Conservation (phyloP, 2,797 vertebrate genomes). For the Callimico goeldii region DNA sequence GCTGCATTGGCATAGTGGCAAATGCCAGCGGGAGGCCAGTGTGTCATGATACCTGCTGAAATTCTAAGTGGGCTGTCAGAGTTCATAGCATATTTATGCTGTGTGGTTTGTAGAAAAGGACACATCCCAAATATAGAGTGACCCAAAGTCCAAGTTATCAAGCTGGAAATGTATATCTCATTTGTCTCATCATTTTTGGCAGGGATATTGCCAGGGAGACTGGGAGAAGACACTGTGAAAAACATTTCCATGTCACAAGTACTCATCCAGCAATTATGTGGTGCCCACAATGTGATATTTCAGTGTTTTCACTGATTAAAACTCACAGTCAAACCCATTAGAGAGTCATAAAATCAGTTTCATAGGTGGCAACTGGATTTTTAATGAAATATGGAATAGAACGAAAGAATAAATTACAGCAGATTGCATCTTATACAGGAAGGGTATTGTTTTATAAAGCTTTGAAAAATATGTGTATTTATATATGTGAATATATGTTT, state of each 20-base stretch:
- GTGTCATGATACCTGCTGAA: neutral
- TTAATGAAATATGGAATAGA: conserved; percentile 18
- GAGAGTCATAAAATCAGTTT: conserved; percentile 1
- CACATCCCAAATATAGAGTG: conserved; percentile 25
- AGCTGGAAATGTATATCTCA: neutral
- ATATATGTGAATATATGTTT: neutral
- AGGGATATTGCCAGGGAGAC: neutral
- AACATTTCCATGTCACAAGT: neutral
- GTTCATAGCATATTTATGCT: neutral
- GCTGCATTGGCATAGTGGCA: neutral
- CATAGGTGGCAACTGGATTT: conserved; percentile 13
- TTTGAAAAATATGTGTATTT: neutral
- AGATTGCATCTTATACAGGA: neutral
- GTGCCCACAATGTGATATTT: neutral
- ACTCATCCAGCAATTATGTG: neutral
- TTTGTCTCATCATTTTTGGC: conserved; percentile 32
- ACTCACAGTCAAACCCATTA: neutral
- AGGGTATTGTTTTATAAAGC: neutral
- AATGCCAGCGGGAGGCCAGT: neutral
- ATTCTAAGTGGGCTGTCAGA: conserved; percentile 22
- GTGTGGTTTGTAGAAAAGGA: conserved; percentile 45
- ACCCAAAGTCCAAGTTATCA: neutral
- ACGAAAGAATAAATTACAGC: neutral
- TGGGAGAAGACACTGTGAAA: neutral
- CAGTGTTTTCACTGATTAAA: neutral